Evolutionary conservation across 2,888 invertebrate genomes (phyloP), one percentile per base, ranked within the genome.

Genomic region (Chrysolina americana): DNA sequence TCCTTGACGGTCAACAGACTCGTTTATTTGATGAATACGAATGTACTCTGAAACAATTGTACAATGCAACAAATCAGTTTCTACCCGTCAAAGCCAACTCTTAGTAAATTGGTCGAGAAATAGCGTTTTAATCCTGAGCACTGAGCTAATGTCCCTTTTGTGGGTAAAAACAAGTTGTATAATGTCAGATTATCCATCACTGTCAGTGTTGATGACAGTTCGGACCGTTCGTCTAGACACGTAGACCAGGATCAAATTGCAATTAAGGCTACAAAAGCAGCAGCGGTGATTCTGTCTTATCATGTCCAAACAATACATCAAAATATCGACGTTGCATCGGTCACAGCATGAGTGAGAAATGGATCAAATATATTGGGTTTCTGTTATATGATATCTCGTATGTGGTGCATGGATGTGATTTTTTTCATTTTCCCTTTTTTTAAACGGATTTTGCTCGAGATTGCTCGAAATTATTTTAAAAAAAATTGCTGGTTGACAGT

Each of bases 101-200:
- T 6, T n/a, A 59, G 59, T 59, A 59, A 59, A 59, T 28, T 59
- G 59, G 28, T 59, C 36, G 59, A 59, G 59, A 28, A 59, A 59
- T 59, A 28, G 59, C 68, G 68, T 53, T 62, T 68, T 68, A 68
- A 63, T 72, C 50, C 56, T 50, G 63, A 8, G 44, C 19, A 28
- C 47, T 19, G 28, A 59, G 68, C 62, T 68, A 72, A 62, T 50
- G 72, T 68, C 72, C 66, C 66, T 72, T 65, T 56, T 59, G 50
- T 19, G 69, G 41, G 59, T 56, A 62, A 74, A 70, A 74, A 74
- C 70, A 70, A 74, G 65, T 74, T 66, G 74, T 70, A 70, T 47
- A 70, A 65, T 50, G 74, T 74, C 74, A 28, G 74, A 66, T 74
- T 65, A 74, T 74, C 70, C 65, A 74, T 74, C 74, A 74, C 59